Conservation (phyloP, 92 coral and sea anemone species). For the Palythoa grandis region DNA sequence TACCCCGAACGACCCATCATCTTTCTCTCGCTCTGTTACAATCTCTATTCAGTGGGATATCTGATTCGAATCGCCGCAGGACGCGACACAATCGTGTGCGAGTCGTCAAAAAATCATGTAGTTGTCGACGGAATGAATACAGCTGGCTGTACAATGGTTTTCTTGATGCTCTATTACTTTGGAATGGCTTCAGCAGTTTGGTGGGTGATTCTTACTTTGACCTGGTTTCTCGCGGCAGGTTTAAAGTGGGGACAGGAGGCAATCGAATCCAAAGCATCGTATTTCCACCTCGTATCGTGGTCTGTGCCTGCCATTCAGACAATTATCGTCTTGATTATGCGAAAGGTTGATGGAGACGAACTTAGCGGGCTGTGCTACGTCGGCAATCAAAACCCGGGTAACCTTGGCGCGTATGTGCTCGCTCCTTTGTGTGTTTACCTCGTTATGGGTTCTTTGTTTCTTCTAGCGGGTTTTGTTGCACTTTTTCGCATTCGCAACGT, state of each 20-base stretch:
- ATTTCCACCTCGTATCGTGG: constrained; percentile 93
- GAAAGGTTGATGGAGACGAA: constrained; percentile 96
- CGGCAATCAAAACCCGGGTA: constrained; percentile 75
- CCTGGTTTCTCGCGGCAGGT: constrained; percentile 97
- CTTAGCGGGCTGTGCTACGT: constrained; percentile 92
- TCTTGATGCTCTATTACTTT: constrained; percentile 91
- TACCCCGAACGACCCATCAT: constrained; percentile 98
- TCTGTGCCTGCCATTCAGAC: constrained; percentile 97
- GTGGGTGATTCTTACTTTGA: constrained; percentile 96
- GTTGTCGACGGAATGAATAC: constrained; percentile 90
- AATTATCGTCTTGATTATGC: constrained; percentile 83
- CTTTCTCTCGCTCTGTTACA: constrained; percentile 91
- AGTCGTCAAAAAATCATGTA: constrained; percentile 66
- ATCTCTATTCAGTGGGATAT: constrained; percentile 87
- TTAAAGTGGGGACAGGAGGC: constrained; percentile 99
- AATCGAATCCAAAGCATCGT: constrained; percentile 89
- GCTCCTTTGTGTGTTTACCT: constrained; percentile 90
- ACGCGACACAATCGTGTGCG: constrained; percentile 82
- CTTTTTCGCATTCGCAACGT: constrained; percentile 96
- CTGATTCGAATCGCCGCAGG: constrained; percentile 85
- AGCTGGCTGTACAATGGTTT: constrained; percentile 96
- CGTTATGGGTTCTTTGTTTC: constrained; percentile 84
- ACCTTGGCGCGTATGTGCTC: constrained; percentile 84
- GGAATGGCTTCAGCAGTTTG: constrained; percentile 99
- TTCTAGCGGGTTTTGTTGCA: constrained; percentile 91